These are phyloP conservation scores for Hafferia zeledoni DNA, from an alignment of 2,797 vertebrate genomes.

Conservation along the genomic window DNA sequence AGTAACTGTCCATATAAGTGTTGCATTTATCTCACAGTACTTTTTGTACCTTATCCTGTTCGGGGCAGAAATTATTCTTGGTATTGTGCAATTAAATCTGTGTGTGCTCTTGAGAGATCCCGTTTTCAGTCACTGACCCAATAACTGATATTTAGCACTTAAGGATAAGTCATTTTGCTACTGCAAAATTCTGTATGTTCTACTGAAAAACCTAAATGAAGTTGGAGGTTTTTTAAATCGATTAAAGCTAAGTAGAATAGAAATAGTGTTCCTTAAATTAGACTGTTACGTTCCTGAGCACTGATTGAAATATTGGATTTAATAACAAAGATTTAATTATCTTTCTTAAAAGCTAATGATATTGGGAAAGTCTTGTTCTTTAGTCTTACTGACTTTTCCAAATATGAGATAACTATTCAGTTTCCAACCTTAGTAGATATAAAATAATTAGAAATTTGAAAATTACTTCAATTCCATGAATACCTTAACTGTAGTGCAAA, in stretches of 20 bases:
- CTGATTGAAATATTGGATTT: neutral
- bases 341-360: neutral
- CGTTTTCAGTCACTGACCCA: neutral
- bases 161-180: slow-evolving; percentile 16
- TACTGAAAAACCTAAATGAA: neutral
- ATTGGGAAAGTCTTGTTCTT: neutral
- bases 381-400: neutral
- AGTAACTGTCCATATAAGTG: neutral
- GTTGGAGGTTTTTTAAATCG: neutral
- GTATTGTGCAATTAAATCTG: neutral
- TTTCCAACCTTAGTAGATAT: neutral
- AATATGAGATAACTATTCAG: neutral
- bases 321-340: neutral
- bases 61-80: neutral
- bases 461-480: neutral
- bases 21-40: neutral
- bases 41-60: neutral
- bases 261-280: neutral
- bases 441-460: neutral
- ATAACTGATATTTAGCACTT: neutral
- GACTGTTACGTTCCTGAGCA: neutral
- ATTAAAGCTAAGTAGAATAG: neutral
- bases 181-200: neutral
- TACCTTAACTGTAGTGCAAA: neutral
- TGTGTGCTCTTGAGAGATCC: neutral